A percentile compares a stretch with the other conserved stretches of the same genome.
phyloP scores from a whole-genome alignment of 2,113 vertebrate genomes.

The Hippocampus mohnikei region DNA sequence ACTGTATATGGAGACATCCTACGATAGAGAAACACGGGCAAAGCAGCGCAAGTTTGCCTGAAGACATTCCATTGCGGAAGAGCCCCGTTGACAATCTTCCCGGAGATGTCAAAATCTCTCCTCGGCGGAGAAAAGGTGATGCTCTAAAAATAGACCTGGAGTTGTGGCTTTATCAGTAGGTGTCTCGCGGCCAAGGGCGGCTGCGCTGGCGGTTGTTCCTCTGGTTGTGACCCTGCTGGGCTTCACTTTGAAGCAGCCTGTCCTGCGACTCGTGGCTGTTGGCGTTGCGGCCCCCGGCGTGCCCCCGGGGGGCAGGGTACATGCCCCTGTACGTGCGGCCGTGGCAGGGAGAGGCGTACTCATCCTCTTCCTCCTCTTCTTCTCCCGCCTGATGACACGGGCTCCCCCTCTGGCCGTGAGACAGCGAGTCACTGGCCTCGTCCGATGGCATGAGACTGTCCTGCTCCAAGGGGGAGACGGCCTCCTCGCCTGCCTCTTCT shows the following conservation, averaged over 20 bases:
- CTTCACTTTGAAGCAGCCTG: conserved; percentile 82
- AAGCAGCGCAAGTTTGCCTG: conserved; percentile 61
- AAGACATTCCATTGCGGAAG: conserved; percentile 48
- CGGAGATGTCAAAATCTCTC: conserved; percentile 2
- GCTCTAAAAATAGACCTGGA: conserved; percentile 23
- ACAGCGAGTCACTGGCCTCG: conserved; percentile 86
- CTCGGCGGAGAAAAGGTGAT: conserved; percentile 16
- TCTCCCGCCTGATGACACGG: conserved; percentile 66
- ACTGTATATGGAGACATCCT: conserved; percentile 58
- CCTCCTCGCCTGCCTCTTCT: conserved; percentile 68
- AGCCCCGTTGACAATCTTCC: conserved; percentile 54
- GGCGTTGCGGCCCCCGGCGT: conserved; percentile 78
- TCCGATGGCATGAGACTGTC: conserved; percentile 95
- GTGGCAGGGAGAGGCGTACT: conserved; percentile 76
- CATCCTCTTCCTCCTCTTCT: conserved; percentile 69
- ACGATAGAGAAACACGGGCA: conserved; percentile 60
- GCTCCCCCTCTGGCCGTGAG: conserved; percentile 61
- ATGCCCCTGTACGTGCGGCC: conserved; percentile 83
- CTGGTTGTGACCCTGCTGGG: conserved; percentile 84
- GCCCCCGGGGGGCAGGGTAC: conserved; percentile 85
- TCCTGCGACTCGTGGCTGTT: conserved; percentile 86
- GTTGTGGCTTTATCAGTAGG: conserved; percentile 74
- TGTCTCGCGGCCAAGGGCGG: conserved; percentile 91
- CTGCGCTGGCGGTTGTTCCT: conserved; percentile 90
- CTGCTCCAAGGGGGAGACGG: conserved; percentile 85